Evolutionary conservation across 2,888 invertebrate genomes (phyloP).

Genomic region (Amiota communis): DNA sequence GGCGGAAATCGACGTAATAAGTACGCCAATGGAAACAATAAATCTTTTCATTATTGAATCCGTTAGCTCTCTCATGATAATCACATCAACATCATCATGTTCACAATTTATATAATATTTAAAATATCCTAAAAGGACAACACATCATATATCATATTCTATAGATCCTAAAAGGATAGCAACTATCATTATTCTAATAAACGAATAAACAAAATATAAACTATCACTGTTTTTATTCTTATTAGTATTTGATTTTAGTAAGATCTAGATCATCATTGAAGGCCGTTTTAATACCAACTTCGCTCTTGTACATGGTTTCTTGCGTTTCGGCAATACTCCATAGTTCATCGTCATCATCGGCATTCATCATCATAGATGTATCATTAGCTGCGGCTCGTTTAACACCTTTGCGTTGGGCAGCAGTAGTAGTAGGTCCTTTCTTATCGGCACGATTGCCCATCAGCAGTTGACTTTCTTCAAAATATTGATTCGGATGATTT

Average conservation of each 20-base stretch:
- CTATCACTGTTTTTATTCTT: not conserved
- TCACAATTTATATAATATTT: too few species aligned
- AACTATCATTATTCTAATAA: too few species aligned
- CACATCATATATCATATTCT: too few species aligned
- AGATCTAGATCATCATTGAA: slow-evolving; percentile 70
- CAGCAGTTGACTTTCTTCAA: slow-evolving; percentile 83
- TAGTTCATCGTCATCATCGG: slow-evolving; percentile 71
- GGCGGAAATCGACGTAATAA: slow-evolving; percentile 41
- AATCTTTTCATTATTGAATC: slow-evolving; percentile 18
- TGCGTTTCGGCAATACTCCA: slow-evolving; percentile 71
- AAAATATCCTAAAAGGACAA: not conserved
- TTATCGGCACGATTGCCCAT: slow-evolving; percentile 66
- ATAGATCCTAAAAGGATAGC: too few species aligned
- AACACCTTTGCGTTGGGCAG: slow-evolving; percentile 39
- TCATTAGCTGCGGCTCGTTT: slow-evolving; percentile 47
- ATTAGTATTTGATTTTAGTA: slow-evolving; percentile 61
- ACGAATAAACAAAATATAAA: not conserved
- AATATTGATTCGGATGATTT: slow-evolving; percentile 94
- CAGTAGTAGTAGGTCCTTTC: slow-evolving; percentile 14
- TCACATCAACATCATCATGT: too few species aligned
- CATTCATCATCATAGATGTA: slow-evolving; percentile 52
- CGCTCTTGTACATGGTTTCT: slow-evolving; percentile 59
- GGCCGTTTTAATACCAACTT: slow-evolving; percentile 61
- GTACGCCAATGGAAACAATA: slow-evolving; percentile 35
- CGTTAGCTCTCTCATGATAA: not conserved